These are phyloP conservation scores for Tyto alba DNA, from an alignment of 2,113 vertebrate genomes.

Conservation along the genomic window DNA sequence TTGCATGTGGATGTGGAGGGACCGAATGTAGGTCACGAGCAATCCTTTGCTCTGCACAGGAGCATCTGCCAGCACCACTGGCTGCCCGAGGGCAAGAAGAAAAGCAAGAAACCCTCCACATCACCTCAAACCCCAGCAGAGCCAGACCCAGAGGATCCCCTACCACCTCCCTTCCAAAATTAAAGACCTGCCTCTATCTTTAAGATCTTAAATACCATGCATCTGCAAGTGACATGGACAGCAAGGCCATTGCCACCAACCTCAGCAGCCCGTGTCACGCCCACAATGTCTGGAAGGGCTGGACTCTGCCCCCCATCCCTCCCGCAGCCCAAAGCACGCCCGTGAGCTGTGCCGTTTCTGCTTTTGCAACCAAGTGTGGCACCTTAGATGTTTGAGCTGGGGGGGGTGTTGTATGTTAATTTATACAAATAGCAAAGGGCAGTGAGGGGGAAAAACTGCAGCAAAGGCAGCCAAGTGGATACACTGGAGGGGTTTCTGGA, in stretches of 20 bases:
- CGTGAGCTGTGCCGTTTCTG: accelerated
- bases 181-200: neutral
- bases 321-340: neutral
- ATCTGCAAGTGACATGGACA: accelerated
- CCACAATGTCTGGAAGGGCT: neutral
- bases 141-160: neutral
- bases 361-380: neutral
- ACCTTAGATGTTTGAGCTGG: neutral
- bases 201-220: accelerated
- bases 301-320: neutral
- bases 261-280: neutral
- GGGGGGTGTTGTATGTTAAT: neutral
- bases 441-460: neutral
- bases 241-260: accelerated
- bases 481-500: neutral
- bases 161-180: neutral
- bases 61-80: neutral
- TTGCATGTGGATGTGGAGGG: accelerated
- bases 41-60: neutral
- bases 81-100: neutral
- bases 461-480: accelerated
- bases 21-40: neutral
- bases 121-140: neutral
- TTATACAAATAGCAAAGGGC: neutral
- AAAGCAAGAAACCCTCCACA: neutral